Evolutionary conservation across 30 jellyfish, hydroid and myxozoan species (phyloP).

Genomic region (Hydra vulgaris): DNA sequence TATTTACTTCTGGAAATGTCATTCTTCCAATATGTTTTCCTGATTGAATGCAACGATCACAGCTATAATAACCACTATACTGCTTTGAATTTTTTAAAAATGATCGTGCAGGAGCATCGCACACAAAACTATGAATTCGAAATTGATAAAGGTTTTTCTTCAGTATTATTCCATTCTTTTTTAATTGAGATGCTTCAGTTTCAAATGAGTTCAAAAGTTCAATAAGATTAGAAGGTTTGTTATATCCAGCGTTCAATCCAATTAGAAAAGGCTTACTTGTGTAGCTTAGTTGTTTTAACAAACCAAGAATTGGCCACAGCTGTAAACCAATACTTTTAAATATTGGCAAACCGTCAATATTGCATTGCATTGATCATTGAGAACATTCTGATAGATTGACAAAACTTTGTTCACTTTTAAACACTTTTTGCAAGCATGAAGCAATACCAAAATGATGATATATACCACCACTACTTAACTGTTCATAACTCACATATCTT

Average conservation of each 20-base stretch:
- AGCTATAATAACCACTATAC: neutral
- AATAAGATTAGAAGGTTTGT: neutral
- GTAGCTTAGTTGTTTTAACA: neutral
- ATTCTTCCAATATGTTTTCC: neutral
- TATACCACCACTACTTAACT: neutral
- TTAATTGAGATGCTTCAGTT: neutral
- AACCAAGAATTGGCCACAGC: neutral
- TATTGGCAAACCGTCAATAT: neutral
- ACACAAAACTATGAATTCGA: neutral
- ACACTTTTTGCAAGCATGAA: neutral
- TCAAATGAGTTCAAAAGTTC: neutral
- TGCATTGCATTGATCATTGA: neutral
- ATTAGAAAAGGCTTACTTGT: neutral
- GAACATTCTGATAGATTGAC: neutral
- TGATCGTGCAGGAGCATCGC: neutral
- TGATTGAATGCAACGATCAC: conserved; percentile 3
- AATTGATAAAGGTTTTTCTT: neutral
- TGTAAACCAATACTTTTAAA: neutral
- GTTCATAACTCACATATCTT: neutral
- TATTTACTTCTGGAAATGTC: too few relatives aligned
- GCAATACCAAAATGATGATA: neutral
- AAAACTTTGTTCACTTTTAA: neutral
- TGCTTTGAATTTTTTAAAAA: neutral
- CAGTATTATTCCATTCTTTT: neutral
- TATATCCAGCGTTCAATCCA: neutral